Conservation (phyloP, 2,113 vertebrate genomes). For the Ploceus nigricollis region DNA sequence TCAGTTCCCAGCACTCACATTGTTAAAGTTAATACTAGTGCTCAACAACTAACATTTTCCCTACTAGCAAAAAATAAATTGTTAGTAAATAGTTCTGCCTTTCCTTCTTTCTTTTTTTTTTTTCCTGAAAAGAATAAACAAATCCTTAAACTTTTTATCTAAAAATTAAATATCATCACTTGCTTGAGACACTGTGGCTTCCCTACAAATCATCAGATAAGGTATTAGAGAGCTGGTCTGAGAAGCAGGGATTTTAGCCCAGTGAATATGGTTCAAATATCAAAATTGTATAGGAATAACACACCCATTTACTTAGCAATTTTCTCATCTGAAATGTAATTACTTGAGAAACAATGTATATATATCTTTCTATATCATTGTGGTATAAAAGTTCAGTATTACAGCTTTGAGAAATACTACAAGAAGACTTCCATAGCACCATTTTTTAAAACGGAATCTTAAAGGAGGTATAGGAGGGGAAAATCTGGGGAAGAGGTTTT, state of each 20-base stretch:
- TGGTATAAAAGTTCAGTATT: not conserved
- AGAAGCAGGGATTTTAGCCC: not conserved
- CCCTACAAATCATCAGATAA: not conserved
- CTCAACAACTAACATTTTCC: not conserved
- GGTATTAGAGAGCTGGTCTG: not conserved
- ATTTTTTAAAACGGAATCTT: not conserved
- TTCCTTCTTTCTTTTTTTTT: not conserved
- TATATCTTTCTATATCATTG: not conserved
- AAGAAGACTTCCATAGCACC: not conserved
- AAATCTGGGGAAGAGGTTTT: not conserved
- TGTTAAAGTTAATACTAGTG: not conserved
- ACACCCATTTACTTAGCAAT: not conserved
- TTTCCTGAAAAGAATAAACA: not conserved
- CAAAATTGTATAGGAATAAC: not conserved
- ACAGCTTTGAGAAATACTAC: not conserved
- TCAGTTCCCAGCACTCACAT: not conserved
- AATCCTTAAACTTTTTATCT: not conserved
- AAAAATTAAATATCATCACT: not conserved
- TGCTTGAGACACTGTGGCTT: not conserved
- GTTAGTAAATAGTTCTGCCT: fast-evolving
- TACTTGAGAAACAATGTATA: not conserved
- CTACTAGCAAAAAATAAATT: not conserved
- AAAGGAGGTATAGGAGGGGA: not conserved
- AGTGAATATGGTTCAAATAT: not conserved
- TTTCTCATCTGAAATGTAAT: not conserved